A percentile compares a stretch with the other conserved stretches of the same genome.
These are phyloP conservation scores for Pogonophryne albipinna DNA, from an alignment of 2,797 vertebrate genomes.

Conservation along the genomic window DNA sequence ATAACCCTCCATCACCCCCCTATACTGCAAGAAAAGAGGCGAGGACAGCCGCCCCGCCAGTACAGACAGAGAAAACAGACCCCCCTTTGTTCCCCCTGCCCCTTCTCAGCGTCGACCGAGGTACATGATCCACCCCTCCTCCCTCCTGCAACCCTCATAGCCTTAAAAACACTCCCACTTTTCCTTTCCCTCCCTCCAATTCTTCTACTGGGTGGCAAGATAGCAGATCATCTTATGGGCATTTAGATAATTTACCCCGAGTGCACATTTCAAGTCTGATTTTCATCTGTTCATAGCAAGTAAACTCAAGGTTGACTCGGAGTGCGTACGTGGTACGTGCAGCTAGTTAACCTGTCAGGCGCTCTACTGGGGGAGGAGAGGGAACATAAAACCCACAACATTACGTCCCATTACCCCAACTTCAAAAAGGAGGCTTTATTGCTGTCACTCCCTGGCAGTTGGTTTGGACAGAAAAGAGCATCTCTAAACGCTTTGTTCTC, in stretches of 20 bases:
- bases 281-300: slow-evolving; percentile 33
- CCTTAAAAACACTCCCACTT: slow-evolving; percentile 60
- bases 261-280: slow-evolving; percentile 30
- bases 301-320: slow-evolving; percentile 44
- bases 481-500: slow-evolving; percentile 71
- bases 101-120: slow-evolving; percentile 90
- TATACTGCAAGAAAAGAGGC: slow-evolving; percentile 88
- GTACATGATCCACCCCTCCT: slow-evolving; percentile 86
- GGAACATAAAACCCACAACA: slow-evolving; percentile 64
- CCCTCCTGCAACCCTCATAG: slow-evolving; percentile 46
- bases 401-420: slow-evolving; percentile 65
- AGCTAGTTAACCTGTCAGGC: slow-evolving; percentile 65
- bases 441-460: slow-evolving; percentile 49
- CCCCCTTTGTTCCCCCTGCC: slow-evolving; percentile 92
- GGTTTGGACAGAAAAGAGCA: slow-evolving; percentile 62
- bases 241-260: slow-evolving; percentile 17
- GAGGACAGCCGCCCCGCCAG: slow-evolving; percentile 93
- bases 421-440: slow-evolving; percentile 68
- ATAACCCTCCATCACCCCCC: slow-evolving; percentile 88
- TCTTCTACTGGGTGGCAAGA: slow-evolving; percentile 72
- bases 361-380: slow-evolving; percentile 38
- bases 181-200: slow-evolving; percentile 23
- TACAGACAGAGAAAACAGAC: slow-evolving; percentile 93
- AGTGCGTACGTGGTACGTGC: slow-evolving; percentile 14
- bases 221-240: slow-evolving; percentile 70